Conservation (phyloP, 2,888 invertebrate species). For the Drosophila leonis region DNA sequence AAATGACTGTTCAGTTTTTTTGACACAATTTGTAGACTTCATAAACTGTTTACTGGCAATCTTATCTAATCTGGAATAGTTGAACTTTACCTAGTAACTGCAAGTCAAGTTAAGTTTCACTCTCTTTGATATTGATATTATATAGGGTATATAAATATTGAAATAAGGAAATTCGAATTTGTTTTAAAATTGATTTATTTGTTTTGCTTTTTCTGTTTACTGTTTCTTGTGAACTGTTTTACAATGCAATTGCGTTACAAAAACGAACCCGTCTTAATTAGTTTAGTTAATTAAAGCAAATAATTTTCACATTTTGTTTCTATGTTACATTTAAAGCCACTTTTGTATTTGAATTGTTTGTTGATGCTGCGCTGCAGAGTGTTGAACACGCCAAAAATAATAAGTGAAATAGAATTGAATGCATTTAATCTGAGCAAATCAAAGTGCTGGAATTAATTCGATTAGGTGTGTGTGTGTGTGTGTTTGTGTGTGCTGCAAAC, state of each 20-base stretch:
- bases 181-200: slow-evolving; percentile 49
- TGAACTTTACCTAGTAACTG: background rate
- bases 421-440: slow-evolving; percentile 10
- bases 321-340: slow-evolving; percentile 70
- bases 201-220: slow-evolving; percentile 28
- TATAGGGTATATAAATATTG: background rate
- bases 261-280: slow-evolving; percentile 41
- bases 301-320: slow-evolving; percentile 19
- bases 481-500: slow-evolving; percentile 32
- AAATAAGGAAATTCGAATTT: background rate
- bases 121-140: background rate
- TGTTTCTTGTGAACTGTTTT: slow-evolving; percentile 22
- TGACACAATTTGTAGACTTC: background rate
- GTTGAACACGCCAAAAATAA: slow-evolving; percentile 35
- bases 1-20: background rate
- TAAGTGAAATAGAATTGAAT: slow-evolving; percentile 11
- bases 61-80: slow-evolving; percentile 34
- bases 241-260: slow-evolving; percentile 46
- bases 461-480: background rate
- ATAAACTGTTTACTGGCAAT: slow-evolving; percentile 10
- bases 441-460: slow-evolving; percentile 23
- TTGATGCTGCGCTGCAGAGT: slow-evolving; percentile 42
- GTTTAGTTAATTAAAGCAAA: slow-evolving; percentile 52
- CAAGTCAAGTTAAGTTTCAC: background rate
- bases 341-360: slow-evolving; percentile 45